phyloP scores from a whole-genome alignment of 2,113 vertebrate species.

The Sinocyclocheilus maitianheensis region DNA sequence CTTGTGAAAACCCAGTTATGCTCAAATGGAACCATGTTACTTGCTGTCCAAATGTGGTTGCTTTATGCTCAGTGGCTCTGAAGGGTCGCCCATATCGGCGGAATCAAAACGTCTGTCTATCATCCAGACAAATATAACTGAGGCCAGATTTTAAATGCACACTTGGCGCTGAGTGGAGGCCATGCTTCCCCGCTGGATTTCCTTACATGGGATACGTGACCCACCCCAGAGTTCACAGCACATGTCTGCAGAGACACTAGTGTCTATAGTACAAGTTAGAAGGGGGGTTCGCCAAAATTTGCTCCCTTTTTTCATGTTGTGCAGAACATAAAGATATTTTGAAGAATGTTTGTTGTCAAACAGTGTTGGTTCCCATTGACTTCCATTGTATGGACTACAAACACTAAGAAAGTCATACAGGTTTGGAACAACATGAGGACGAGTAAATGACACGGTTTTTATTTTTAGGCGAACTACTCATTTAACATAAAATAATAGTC shows the following conservation, averaged over 20 bases:
- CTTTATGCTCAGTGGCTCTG: no score
- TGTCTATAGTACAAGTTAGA: neutral
- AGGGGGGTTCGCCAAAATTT: neutral
- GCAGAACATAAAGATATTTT: neutral
- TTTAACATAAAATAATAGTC: neutral
- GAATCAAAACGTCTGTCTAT: neutral
- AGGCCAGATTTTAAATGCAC: neutral
- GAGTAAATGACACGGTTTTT: neutral
- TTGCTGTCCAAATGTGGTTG: neutral
- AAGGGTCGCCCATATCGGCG: neutral
- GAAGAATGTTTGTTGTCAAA: neutral
- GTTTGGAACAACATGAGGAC: neutral
- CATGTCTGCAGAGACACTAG: neutral
- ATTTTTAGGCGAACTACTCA: no score
- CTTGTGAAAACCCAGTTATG: neutral
- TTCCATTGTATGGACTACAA: neutral
- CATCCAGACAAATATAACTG: neutral
- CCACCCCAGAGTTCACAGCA: slow-evolving; percentile 5
- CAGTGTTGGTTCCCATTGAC: neutral
- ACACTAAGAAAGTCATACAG: neutral
- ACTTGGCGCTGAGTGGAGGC: neutral
- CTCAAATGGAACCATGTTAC: no score
- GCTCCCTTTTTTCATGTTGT: neutral
- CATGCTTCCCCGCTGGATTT: neutral
- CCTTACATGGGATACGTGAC: slow-evolving; percentile 17